Evolutionary conservation across 2,797 vertebrate species (phyloP), one percentile per base, ranked within the genome.

Genomic region (Jordanella pulchra): DNA sequence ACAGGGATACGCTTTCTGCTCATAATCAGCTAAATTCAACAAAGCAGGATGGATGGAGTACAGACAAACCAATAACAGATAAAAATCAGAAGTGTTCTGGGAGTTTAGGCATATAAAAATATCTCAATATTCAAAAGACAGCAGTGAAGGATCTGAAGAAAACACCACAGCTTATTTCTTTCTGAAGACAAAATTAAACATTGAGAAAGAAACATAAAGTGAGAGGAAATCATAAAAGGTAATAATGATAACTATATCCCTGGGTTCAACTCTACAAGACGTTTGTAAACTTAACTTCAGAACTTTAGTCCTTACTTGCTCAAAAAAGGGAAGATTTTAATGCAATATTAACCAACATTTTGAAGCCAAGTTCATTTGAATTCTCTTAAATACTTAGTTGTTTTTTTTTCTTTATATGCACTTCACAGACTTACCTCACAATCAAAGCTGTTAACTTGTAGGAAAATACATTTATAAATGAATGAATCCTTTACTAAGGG

Each of bases 401-500:
- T 3, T 4, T 28, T 64, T 45, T 35, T 45, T 35, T 63, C 12
- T 67, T 54, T 25, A 63, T 21, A 30, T 55, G n/a, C 55, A 10
- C n/a, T 35, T 76, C 30, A 14, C 12, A 35, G 69, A 63, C 54
- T 51, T 45, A 21, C 25, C 45, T 53, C 35, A 55, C 72, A 77
- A 81, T 73, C 67, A 61, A 21, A 64, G 65, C 35, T 32, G 53
- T 67, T 23, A 10, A 61, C 67, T 54, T 35, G 44, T 35, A 68
- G 80, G 66, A 54, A 48, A 76, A 69, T 76, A 73, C 80, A 77
- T 84, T 81, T 86, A 78, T 86, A 82, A 87, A 87, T 84, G 74
- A 86, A 87, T 77, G 71, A 84, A 73, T 81, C 44, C 71, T 77
- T 82, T 30, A 18, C 35, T 4, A 55, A 77, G 44, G 30, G 72